Evolutionary conservation across 2,888 invertebrate genomes (phyloP), one percentile per base, ranked within the genome.

Genomic region (Dorcus parallelipipedus): DNA sequence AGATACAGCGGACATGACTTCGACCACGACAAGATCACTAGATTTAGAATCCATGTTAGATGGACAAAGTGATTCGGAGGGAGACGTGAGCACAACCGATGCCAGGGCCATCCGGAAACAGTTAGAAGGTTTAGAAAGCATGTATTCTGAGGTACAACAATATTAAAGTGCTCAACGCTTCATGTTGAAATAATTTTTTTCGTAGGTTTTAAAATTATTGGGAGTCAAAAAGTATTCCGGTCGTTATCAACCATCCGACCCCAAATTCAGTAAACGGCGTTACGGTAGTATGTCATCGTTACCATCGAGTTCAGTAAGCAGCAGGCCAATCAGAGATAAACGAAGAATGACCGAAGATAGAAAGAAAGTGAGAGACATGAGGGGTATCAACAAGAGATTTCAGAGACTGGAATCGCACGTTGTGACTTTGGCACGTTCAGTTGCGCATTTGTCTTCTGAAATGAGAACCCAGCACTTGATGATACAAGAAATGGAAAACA

Each of bases 351-450:
- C 86, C 57, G 91, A 91, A 45, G 87, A 89, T 54, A 80, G 90
- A 61, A 89, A 89, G 75, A 90, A 90, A 79, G 84, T 85, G 61
- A 85, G 87, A 71, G 89, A 87, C 72, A 81, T 85, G 69, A 81
- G 91, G 84, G 89, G 90, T 52, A 90, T 93, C 65, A 91, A 93
- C 78, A 91, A 91, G 76, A 83, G 94, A 49, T 94, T 95, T 78
- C 93, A 93, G 76, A 83, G 93, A 4, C 79, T 95, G 64, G 95
- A 95, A 77, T 91, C 93, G 0, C 95, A 95, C 78, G 94, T 95
- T 49, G 93, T 95, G 54, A 95, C 95, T 1, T 79, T 95, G 63
- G 95, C 95, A 0, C 82, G 94, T 58, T 93, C 93, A 49, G 94
- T 95, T 20, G 94, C 95, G 10, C 94, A 95, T 77, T 82, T 95